Base-by-base conservation (phyloP, 2,113 vertebrate species). In the Monopterus albus region DNA sequence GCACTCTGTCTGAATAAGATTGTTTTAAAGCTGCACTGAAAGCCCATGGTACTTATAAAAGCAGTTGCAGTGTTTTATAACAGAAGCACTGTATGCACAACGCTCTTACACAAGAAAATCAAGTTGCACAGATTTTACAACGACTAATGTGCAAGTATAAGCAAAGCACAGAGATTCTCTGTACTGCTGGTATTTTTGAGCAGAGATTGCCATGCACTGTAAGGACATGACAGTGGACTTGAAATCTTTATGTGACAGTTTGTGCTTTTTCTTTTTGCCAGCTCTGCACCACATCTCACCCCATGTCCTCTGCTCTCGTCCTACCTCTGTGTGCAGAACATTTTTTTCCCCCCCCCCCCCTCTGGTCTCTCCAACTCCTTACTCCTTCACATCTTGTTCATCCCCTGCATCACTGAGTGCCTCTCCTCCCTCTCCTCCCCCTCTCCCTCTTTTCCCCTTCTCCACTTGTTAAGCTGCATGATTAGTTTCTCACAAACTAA, bases 401-500 rank as follows among this genome's bases (percentile, higher is more conserved):
- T 80, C 70, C 82, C 57, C 76, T 88, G 82, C 88, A 83, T 88
- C 84, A 71, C 56, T 79, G 83, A 88, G 59, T n/a, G n/a, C n/a
- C n/a, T n/a, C n/a, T 60, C 66, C 62, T 43, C 64, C 62, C 51
- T 68, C 35, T 52, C 46, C 71, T 17, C 65, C 29, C 38, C 31
- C 62, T 10, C 20, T 70, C 33, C 60, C 75, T 64, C 69, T 77
- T 78, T 86, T 66, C 74, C 58, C 78, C 89, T 80, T n/a, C 74
- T 79, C 63, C 74, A 57, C 81, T 89, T 88, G 85, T 88, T 89
- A 87, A 88, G 85, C 82, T 79, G 78, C 59, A 55, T 84, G 88
- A 88, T 86, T 82, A 86, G 82, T 88, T 87, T 86, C 80, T 85
- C 82, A 75, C 81, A 86, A 86, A 89, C 84, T 88, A 59, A 84